Evolutionary conservation across 2,797 vertebrate species (phyloP), one percentile per base, ranked within the genome.

Genomic region (Macropodus opercularis): DNA sequence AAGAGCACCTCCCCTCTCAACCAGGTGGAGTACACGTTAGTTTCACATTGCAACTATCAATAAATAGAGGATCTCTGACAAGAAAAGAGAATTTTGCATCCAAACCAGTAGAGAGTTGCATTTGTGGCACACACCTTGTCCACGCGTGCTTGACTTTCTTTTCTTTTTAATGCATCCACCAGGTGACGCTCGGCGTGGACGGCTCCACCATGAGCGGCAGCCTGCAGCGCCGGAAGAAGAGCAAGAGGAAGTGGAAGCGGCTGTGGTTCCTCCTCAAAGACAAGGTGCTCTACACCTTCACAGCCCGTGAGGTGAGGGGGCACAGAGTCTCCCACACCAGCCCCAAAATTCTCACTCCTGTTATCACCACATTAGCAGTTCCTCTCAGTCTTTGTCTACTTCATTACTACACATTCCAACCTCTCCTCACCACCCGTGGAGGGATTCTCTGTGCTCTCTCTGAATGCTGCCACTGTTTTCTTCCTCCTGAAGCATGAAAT

Each of bases 241-340:
- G 95, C 91, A 98, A 95, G 87, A 92, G 94, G 81, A 96, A 94
- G 80, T 99, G 96, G 97, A 98, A 98, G 91, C 95, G 94, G 58
- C 93, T 98, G 68, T 99, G 97, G 97, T 98, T 99, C 82, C 95
- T 98, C 87, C 94, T 99, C 92, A 98, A 98, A 93, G 97, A 97
- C 93, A 99, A 99, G 95, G 98, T 99, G 83, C 96, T 98, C 84
- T 98, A 97, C 93, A 98, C 96, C 88, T 98, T 98, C 89, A 87
- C 87, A 81, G 91, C 95, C 84, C 91, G 91, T 0, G 95, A 98
- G 95, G 97, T 98, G 91, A 93, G 93, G 86, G 90, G 90, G 86
- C 91, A 90, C 88, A 85, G 89, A 92, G 89, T 91, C 86, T 91
- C 90, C 91, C 87, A 80, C 87, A 91, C 90, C 90, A 84, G 81